phyloP scores from a whole-genome alignment of 2,113 vertebrate genomes.

The Lampris megalopsis region DNA sequence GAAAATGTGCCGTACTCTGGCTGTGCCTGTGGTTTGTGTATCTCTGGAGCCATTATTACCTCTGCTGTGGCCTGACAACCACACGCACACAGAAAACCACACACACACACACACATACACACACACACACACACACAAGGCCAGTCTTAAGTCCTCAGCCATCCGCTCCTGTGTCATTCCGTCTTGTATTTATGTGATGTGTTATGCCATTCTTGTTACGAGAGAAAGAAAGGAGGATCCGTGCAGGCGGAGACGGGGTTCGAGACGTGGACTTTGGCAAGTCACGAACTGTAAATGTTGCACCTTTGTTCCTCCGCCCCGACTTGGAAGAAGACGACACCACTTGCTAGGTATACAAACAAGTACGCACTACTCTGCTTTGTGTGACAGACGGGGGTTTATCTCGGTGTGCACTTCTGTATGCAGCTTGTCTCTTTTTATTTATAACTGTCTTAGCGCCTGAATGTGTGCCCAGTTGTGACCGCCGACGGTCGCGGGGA shows the following conservation, averaged over 20 bases:
- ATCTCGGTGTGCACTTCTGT: constrained; percentile 24
- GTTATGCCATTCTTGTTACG: constrained; percentile 31
- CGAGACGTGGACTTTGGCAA: constrained; percentile 22
- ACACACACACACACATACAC: not conserved
- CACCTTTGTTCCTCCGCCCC: constrained; percentile 33
- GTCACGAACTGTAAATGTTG: constrained; percentile 31
- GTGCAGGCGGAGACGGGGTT: not conserved
- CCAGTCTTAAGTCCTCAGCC: constrained; percentile 24
- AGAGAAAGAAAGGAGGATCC: constrained; percentile 9
- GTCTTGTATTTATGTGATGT: constrained; percentile 31
- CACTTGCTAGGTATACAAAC: constrained; percentile 15
- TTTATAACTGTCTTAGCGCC: constrained; percentile 56
- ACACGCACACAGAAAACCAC: not conserved
- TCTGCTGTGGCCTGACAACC: constrained; percentile 7
- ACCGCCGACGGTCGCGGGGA: constrained; percentile 25
- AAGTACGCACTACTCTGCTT: constrained; percentile 30
- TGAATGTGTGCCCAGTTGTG: constrained; percentile 30
- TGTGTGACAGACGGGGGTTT: constrained; percentile 27
- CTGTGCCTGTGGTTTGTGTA: not conserved
- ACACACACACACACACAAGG: constrained; percentile 19
- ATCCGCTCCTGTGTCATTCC: constrained; percentile 27
- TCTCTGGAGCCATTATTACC: constrained; percentile 36
- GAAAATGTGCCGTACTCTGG: not conserved
- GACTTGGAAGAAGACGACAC: constrained; percentile 36
- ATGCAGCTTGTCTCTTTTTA: constrained; percentile 42